Percentiles rank a stretch among this genome's conserved stretches.
Conservation (phyloP, 2,797 vertebrate species). For the Mormyrus proboscirostris region DNA sequence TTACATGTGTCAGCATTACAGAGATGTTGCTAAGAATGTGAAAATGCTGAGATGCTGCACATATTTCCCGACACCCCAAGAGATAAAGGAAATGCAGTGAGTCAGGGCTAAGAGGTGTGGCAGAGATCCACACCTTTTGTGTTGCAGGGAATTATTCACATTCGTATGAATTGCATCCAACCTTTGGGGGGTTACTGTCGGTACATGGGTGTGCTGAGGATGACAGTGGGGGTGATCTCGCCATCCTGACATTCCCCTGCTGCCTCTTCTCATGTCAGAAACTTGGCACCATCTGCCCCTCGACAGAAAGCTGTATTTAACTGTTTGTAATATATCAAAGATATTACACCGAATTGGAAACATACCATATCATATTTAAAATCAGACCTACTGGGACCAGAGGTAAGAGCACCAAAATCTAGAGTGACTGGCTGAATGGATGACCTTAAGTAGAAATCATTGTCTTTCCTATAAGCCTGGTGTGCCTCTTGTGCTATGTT, state of each 20-base stretch:
- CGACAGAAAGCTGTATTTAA: background rate
- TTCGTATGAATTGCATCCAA: background rate
- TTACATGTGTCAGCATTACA: background rate
- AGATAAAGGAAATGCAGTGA: background rate
- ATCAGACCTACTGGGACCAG: background rate
- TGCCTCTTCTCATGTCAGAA: background rate
- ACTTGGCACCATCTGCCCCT: background rate
- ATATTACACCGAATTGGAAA: background rate
- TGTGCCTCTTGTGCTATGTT: background rate
- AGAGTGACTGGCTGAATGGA: background rate
- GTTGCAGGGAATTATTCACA: background rate
- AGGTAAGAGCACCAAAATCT: background rate
- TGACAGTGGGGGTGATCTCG: background rate
- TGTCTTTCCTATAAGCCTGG: too few species aligned
- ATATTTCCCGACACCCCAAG: background rate
- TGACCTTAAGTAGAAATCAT: background rate
- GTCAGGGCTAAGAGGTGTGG: background rate
- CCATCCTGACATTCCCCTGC: background rate
- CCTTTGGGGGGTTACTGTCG: background rate
- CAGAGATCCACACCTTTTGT: background rate
- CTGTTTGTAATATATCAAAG: background rate
- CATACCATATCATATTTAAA: background rate
- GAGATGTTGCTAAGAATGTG: background rate
- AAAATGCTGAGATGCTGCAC: background rate
- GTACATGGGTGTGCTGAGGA: background rate